These are phyloP conservation scores for Caiman crocodilus DNA, from an alignment of 2,797 vertebrate species.

Conservation along the genomic window DNA sequence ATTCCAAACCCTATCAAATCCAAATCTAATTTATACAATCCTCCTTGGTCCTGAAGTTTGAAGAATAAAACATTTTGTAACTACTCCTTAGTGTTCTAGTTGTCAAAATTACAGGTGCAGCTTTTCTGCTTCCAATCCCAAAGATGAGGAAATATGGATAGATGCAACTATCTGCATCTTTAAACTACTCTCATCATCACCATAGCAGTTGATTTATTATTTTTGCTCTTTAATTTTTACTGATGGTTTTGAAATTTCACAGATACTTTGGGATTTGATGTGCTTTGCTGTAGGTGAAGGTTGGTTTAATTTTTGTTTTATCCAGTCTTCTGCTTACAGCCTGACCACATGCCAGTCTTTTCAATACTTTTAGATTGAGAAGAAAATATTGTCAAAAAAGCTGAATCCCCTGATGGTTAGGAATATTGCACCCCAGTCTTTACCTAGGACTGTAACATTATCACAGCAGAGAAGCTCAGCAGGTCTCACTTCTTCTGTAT, in stretches of 20 bases:
- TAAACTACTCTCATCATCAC: background rate
- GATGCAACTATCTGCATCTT: background rate
- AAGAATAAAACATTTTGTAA: background rate
- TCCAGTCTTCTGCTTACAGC: background rate
- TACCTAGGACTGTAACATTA: background rate
- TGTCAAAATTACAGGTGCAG: background rate
- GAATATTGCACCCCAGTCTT: background rate
- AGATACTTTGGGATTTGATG: background rate
- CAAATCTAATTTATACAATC: background rate
- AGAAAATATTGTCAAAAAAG: background rate
- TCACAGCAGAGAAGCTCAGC: background rate
- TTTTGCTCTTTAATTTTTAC: background rate
- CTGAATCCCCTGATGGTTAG: background rate
- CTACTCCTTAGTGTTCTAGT: background rate
- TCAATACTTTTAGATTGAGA: background rate
- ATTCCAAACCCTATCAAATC: background rate
- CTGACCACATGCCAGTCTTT: background rate
- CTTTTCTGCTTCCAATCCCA: background rate
- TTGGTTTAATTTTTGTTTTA: background rate
- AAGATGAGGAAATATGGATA: background rate
- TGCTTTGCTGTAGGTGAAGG: background rate
- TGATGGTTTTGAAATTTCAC: background rate
- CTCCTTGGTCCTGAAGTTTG: background rate
- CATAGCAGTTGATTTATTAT: background rate
- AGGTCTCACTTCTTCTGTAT: background rate